These are phyloP conservation scores for Hyalella azteca DNA, from an alignment of 2,888 invertebrate species.

Conservation along the genomic window DNA sequence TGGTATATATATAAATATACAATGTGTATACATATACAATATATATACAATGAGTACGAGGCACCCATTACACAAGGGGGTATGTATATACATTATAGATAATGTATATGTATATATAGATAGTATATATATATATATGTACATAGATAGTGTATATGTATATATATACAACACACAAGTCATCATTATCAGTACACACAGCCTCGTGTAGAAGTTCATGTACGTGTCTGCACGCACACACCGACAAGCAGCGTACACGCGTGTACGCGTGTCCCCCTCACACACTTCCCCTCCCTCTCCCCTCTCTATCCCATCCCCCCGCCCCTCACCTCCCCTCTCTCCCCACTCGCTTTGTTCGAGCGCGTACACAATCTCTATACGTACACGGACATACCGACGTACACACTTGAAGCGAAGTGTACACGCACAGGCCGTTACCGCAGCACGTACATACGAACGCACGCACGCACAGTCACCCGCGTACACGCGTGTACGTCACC, in stretches of 20 bases:
- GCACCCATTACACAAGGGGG: too few relatives aligned
- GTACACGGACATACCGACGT: neutral
- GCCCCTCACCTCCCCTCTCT: too few relatives aligned
- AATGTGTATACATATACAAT: too few relatives aligned
- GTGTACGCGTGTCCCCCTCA: neutral
- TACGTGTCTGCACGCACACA: neutral
- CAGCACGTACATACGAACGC: neutral
- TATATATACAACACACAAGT: too few relatives aligned
- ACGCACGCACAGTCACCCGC: neutral
- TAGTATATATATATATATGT: too few relatives aligned
- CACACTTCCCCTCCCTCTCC: neutral
- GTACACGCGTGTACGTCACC: neutral
- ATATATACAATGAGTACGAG: too few relatives aligned
- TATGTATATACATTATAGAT: too few relatives aligned
- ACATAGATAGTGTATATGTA: too few relatives aligned
- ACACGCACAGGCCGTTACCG: conserved; percentile 19
- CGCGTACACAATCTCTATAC: neutral
- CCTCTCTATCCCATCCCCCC: neutral
- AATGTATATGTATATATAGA: too few relatives aligned
- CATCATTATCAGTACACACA: too few relatives aligned
- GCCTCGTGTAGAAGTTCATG: too few relatives aligned
- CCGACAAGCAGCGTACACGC: neutral
- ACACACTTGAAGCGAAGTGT: conserved; percentile 14
- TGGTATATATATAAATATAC: too few relatives aligned
- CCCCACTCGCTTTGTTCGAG: neutral